A percentile compares a stretch with the other conserved stretches of the same genome.
phyloP scores from a whole-genome alignment of 2,113 vertebrate species.

The Cryptomyrus ogoouensis region DNA sequence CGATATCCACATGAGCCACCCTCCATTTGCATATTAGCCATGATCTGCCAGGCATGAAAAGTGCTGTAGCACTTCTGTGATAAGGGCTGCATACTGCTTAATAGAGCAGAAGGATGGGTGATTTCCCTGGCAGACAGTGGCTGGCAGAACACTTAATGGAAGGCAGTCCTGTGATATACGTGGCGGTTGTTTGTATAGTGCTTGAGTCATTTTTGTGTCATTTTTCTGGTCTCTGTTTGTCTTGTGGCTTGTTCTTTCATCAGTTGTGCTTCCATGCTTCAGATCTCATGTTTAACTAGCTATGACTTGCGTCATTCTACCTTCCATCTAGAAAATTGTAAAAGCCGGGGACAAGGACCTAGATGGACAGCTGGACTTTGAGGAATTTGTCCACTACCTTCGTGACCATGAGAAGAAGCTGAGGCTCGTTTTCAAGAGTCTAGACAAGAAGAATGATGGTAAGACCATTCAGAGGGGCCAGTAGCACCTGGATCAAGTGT shows the following conservation, averaged over 20 bases:
- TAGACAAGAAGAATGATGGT: constrained; percentile 88
- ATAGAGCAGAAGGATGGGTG: background rate
- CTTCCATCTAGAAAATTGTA: constrained; percentile 71
- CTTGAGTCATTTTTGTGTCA: background rate
- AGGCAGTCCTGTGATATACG: background rate
- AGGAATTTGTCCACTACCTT: constrained; percentile 94
- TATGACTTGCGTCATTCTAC: background rate
- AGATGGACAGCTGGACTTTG: constrained; percentile 86
- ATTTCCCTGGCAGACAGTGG: background rate
- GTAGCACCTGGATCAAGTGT: background rate
- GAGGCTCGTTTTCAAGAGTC: constrained; percentile 83
- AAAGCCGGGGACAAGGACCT: constrained; percentile 70
- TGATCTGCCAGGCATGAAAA: background rate
- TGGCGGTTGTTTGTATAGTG: background rate
- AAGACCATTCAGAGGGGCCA: constrained; percentile 16
- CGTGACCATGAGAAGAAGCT: constrained; percentile 94
- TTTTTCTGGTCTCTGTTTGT: background rate
- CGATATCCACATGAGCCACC: background rate
- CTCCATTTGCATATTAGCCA: background rate
- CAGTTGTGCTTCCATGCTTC: background rate
- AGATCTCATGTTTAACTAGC: background rate
- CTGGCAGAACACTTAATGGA: background rate
- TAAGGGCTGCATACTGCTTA: background rate
- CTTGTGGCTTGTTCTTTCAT: background rate
- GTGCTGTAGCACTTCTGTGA: background rate